Percentiles rank a stretch among this genome's conserved stretches.
phyloP scores from a whole-genome alignment of 1,140 invertebrate genomes.

The Catajapyx aquilonaris region DNA sequence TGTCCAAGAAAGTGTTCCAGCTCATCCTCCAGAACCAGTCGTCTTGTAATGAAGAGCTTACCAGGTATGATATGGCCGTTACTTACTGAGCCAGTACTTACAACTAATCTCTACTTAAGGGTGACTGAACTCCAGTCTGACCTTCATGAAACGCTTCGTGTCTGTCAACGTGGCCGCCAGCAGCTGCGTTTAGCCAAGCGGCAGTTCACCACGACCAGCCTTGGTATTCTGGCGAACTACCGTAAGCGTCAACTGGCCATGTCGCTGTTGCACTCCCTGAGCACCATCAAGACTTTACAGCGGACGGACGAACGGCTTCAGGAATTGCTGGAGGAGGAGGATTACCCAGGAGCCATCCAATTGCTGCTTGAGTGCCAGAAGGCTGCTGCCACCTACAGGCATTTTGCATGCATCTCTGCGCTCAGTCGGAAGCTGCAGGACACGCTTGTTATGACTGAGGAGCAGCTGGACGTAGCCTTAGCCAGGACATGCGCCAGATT shows the following conservation, averaged over 20 bases:
- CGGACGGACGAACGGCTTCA: conserved; percentile 64
- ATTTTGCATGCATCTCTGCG: conserved; percentile 69
- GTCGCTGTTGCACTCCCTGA: conserved; percentile 50
- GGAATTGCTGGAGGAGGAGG: conserved; percentile 55
- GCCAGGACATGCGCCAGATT: conserved; percentile 56
- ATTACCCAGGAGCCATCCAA: conserved; percentile 74
- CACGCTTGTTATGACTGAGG: conserved; percentile 74
- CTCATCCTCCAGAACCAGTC: conserved; percentile 75
- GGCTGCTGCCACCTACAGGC: conserved; percentile 53
- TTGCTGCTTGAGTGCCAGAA: conserved; percentile 71
- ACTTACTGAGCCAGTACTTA: conserved; percentile 2
- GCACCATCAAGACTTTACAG: conserved; percentile 60
- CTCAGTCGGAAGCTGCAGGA: conserved; percentile 73
- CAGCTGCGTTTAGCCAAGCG: conserved; percentile 49
- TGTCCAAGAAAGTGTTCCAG: conserved; percentile 76
- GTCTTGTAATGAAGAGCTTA: conserved; percentile 61
- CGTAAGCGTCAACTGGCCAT: conserved; percentile 59
- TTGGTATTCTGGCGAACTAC: conserved; percentile 72
- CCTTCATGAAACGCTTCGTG: conserved; percentile 41
- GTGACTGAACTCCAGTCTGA: conserved; percentile 55
- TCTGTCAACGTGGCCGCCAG: conserved; percentile 43
- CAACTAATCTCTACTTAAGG: conserved; percentile 17
- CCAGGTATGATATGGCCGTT: conserved; percentile 19
- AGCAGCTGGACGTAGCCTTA: conserved; percentile 69
- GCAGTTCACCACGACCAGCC: conserved; percentile 61